Evolutionary conservation across 2,797 vertebrate species (phyloP).

Genomic region (Propithecus deckenii): DNA sequence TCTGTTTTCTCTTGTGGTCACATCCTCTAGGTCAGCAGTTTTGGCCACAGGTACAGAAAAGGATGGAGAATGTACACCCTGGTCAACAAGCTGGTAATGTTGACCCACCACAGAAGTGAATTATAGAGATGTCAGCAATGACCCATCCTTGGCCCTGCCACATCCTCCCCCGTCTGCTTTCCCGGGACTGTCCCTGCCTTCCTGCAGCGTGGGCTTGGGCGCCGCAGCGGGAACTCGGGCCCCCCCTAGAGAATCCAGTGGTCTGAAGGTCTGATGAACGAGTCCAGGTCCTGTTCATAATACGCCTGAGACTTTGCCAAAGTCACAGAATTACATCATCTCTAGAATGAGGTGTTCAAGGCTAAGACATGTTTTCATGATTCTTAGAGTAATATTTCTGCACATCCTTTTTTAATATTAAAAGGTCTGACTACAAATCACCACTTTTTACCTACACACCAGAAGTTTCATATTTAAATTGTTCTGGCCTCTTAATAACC

Average conservation of each 20-base stretch:
- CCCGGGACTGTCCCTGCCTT: neutral
- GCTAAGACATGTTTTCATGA: neutral
- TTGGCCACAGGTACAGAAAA: conserved; percentile 36
- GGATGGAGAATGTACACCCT: neutral
- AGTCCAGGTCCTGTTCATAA: neutral
- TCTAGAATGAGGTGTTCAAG: neutral
- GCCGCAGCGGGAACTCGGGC: accelerated
- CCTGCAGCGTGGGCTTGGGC: neutral
- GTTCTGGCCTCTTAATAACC: neutral
- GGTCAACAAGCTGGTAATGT: neutral
- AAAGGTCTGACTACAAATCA: neutral
- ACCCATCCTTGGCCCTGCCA: no score
- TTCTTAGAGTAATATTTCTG: neutral
- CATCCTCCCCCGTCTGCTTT: neutral
- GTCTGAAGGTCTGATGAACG: neutral
- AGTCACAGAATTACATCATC: neutral
- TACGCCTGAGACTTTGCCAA: neutral
- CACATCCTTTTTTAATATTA: neutral
- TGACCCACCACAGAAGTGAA: neutral
- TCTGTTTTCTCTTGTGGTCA: conserved; percentile 55
- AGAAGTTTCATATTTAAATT: neutral
- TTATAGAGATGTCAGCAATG: neutral
- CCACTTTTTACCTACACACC: neutral
- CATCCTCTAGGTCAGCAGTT: conserved; percentile 48
- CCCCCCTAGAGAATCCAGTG: neutral